Evolutionary conservation across 2,797 vertebrate genomes (phyloP), one percentile per base, ranked within the genome.

Genomic region (Pogoniulus pusillus): DNA sequence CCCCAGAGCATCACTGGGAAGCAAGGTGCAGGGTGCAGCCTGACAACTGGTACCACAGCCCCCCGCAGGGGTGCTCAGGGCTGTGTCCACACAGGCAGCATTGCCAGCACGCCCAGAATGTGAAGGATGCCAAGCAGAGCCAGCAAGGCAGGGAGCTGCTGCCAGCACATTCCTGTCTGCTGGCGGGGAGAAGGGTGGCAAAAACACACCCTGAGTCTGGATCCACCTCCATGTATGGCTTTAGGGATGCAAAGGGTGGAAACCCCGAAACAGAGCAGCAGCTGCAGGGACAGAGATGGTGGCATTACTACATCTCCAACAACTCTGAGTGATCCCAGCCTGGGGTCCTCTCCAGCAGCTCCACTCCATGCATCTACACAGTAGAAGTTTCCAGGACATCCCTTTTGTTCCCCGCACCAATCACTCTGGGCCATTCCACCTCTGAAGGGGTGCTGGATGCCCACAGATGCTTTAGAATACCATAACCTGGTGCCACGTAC

Each of bases 171-270:
- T 94, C 83, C 90, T 55, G 66, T 47, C 53, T 13, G 51, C 53
- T 2, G 5, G 87, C 1, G 0, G 1, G 54, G 47, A 4, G 1
- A 26, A 39, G 57, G 35, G 12, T 1, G 6, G 15, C 4, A 6
- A 32, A 58, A 85, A 43, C 2, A 0, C 16, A 13, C 6, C 69
- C 43, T 1, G 0, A 65, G 16, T 26, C n/a, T 6, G 1, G 37
- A 75, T 12, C 14, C 13, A 23, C 6, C 55, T 39, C 63, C 71
- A 1, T 2, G 26, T n/a, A 55, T 1, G 9, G 26, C 34, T 15
- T 71, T 32, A 41, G 12, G 49, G 30, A 17, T 57, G 74, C 26
- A 35, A 20, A 37, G 5, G 24, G 27, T 27, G 24, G 15, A 29
- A 53, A 32, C 16, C 58, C 45, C 43, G 60, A 3, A 66, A 4